These are phyloP conservation scores for Eolophus roseicapilla DNA, from an alignment of 2,113 vertebrate species.

Conservation along the genomic window DNA sequence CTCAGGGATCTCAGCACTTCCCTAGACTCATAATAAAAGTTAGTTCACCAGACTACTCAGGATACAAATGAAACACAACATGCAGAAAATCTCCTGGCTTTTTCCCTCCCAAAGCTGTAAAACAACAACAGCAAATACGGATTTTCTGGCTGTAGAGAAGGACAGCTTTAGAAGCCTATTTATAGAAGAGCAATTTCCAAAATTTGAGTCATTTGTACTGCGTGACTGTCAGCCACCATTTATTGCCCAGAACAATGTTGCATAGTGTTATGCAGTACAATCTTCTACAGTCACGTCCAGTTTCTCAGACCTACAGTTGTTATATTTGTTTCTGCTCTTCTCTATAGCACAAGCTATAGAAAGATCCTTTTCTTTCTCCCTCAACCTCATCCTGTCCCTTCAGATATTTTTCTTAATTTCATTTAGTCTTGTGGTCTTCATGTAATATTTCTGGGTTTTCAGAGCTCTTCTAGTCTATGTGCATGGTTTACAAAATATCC, in stretches of 20 bases:
- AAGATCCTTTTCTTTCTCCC: neutral
- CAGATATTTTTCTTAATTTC: constrained; percentile 43
- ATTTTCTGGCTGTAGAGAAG: neutral
- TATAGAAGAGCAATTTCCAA: constrained; percentile 16
- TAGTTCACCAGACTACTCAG: neutral
- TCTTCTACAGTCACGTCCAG: neutral
- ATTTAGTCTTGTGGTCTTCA: constrained; percentile 27
- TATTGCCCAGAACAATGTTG: neutral
- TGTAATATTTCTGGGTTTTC: constrained; percentile 11
- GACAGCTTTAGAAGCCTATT: neutral
- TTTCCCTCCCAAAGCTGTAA: neutral
- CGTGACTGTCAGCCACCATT: neutral
- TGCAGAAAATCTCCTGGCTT: neutral
- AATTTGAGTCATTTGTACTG: constrained; percentile 9
- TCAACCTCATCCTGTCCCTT: neutral
- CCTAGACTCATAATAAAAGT: neutral
- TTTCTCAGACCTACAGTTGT: neutral
- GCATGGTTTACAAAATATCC: neutral
- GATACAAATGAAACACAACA: neutral
- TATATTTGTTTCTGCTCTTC: neutral
- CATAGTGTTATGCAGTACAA: neutral
- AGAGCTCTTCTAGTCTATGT: neutral
- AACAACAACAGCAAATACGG: neutral
- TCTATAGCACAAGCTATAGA: neutral
- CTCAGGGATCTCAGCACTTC: neutral